phyloP scores from a whole-genome alignment of 1,140 invertebrate genomes.

The Heliconius congener region DNA sequence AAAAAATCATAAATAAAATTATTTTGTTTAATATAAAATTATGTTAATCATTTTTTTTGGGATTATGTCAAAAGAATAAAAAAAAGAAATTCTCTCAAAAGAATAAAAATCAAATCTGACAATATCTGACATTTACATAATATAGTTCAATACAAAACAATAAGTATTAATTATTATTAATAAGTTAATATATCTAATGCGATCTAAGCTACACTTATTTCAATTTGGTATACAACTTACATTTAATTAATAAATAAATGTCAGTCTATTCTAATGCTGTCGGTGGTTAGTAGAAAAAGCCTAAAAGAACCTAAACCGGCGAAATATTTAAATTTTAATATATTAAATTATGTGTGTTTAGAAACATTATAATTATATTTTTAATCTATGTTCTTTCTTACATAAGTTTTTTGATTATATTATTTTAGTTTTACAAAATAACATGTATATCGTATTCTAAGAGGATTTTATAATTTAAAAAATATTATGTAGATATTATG shows the following conservation, averaged over 20 bases:
- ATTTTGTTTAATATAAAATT: neutral
- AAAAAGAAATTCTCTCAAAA: too few species aligned
- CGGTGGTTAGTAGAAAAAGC: conserved; percentile 66
- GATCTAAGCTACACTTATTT: conserved; percentile 29
- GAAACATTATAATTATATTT: too few species aligned
- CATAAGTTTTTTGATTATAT: too few species aligned
- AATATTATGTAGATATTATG: too few species aligned
- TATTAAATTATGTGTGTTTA: neutral
- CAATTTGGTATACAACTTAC: conserved; percentile 70
- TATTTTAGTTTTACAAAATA: too few species aligned
- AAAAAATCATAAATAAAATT: conserved; percentile 4
- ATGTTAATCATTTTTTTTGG: too few species aligned
- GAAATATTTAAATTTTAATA: neutral
- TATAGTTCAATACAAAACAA: neutral
- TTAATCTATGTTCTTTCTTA: too few species aligned
- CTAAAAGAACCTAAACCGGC: neutral
- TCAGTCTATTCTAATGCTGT: conserved; percentile 70
- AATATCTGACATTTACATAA: conserved; percentile 4
- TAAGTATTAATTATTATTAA: conserved; percentile 15
- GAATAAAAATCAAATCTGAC: neutral
- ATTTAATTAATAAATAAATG: conserved; percentile 64
- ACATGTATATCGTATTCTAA: too few species aligned
- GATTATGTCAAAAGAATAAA: neutral
- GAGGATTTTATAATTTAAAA: too few species aligned
- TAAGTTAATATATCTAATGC: conserved; percentile 32